Evolutionary conservation across 30 jellyfish, hydroid and myxozoan genomes (phyloP).

Genomic region (Hydra vulgaris): DNA sequence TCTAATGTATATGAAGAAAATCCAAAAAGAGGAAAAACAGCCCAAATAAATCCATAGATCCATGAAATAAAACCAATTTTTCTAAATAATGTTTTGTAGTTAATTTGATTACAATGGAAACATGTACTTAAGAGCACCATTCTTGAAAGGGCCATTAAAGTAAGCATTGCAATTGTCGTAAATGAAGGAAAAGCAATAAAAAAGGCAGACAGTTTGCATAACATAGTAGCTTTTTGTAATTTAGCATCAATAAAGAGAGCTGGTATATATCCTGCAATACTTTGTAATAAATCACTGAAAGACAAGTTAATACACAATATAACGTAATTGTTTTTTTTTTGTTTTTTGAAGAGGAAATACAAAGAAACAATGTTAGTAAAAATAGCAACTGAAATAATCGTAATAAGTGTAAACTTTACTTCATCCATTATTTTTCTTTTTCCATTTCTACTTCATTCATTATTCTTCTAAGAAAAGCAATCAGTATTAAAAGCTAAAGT

Average conservation of each 20-base stretch:
- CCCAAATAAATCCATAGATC: not conserved
- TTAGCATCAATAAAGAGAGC: not conserved
- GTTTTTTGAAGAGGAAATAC: not conserved
- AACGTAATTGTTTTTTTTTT: not conserved
- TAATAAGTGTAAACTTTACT: not conserved
- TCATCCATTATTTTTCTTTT: not conserved
- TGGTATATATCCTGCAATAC: not conserved
- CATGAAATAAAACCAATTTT: not conserved
- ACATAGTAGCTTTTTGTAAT: not conserved
- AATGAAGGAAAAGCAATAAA: not conserved
- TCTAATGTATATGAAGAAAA: not conserved
- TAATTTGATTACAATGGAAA: not conserved
- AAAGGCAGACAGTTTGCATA: not conserved
- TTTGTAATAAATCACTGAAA: not conserved
- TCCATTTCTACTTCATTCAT: too few relatives aligned
- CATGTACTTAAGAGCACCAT: not conserved
- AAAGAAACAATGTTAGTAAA: not conserved
- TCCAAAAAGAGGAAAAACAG: not conserved
- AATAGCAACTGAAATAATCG: not conserved
- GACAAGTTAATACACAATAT: not conserved
- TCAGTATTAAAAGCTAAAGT: too few relatives aligned
- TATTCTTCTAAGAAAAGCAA: too few relatives aligned
- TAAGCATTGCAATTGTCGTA: not conserved
- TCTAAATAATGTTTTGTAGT: too few relatives aligned
- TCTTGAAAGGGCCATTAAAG: not conserved